phyloP scores from a whole-genome alignment of 92 coral and sea anemone genomes.

The Porites evermanni region DNA sequence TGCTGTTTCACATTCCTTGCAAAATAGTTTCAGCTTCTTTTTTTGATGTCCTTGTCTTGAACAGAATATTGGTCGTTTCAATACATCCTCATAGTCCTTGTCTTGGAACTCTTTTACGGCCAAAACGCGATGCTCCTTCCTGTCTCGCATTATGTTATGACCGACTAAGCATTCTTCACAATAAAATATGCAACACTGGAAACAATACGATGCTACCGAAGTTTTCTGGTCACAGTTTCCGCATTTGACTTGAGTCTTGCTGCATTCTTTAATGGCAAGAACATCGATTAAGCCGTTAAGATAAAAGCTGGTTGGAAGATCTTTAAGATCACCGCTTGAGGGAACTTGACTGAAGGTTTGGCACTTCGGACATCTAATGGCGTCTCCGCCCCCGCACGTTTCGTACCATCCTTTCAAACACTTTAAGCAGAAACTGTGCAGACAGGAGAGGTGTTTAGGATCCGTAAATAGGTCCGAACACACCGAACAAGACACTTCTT shows the following conservation, averaged over 20 bases:
- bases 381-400: neutral
- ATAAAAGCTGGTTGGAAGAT: neutral
- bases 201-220: neutral
- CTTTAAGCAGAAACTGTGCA: neutral
- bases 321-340: neutral
- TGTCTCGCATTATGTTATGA: neutral
- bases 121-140: neutral
- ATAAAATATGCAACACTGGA: neutral
- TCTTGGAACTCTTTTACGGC: neutral
- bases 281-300: neutral
- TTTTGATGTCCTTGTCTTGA: neutral
- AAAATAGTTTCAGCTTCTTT: neutral
- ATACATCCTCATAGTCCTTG: neutral
- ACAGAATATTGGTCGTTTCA: neutral
- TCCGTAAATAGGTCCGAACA: neutral
- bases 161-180: neutral
- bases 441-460: neutral
- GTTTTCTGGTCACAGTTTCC: neutral
- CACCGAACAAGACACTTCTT: neutral
- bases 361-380: neutral
- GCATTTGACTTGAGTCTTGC: neutral
- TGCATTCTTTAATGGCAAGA: neutral
- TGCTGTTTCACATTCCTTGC: neutral
- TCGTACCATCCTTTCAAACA: neutral
- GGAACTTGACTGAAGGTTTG: neutral